phyloP scores from a whole-genome alignment of 2,113 vertebrate species.

The Lophochroa leadbeateri region DNA sequence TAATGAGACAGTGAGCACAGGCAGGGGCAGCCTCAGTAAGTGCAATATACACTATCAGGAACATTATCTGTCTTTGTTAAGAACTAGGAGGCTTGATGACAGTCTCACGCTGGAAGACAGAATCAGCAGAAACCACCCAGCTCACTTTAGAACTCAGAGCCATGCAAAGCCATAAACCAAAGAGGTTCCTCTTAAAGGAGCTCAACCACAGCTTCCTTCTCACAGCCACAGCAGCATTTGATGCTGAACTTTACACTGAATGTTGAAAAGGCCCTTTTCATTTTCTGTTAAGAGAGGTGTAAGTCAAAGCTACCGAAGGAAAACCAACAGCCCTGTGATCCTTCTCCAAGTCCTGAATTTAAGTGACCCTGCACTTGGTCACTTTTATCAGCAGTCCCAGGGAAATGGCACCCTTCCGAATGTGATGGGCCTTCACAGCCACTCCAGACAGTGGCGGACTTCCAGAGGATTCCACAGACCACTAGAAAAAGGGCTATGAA shows the following conservation, averaged over 20 bases:
- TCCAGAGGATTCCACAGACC: neutral
- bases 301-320: neutral
- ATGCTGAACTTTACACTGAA: slow-evolving; percentile 28
- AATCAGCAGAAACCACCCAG: neutral
- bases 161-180: neutral
- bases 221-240: neutral
- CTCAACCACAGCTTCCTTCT: slow-evolving; percentile 13
- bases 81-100: neutral
- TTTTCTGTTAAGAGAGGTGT: slow-evolving; percentile 15
- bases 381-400: neutral
- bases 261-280: slow-evolving; percentile 34
- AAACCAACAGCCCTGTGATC: neutral
- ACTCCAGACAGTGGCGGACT: neutral
- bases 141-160: neutral
- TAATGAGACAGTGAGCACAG: neutral
- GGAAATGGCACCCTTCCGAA: neutral
- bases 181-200: neutral
- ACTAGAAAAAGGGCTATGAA: neutral
- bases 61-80: neutral
- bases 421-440: neutral
- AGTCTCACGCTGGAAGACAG: neutral
- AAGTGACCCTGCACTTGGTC: neutral
- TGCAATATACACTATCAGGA: neutral
- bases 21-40: neutral
- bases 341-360: neutral